Evolutionary conservation across 1,140 invertebrate species (phyloP), one percentile per base, ranked within the genome.

Genomic region (Tetragonula clypearis): DNA sequence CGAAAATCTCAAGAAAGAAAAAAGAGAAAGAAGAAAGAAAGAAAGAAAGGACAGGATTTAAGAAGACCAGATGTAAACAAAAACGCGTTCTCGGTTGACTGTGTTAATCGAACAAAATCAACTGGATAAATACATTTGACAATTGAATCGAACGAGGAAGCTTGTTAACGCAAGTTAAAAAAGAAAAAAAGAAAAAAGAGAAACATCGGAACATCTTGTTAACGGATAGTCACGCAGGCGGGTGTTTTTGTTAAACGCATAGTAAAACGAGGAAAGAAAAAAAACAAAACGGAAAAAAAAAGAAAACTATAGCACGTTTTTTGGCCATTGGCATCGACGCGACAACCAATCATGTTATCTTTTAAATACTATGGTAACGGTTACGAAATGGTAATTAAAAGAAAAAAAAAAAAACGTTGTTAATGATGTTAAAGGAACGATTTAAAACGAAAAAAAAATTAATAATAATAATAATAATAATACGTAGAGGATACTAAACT

Each of bases 341-440:
- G 94, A 95, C 89, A 94, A 93, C 94, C 94, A 95, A 94, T 95
- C 94, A 94, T 91, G 92, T 94, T 94, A 94, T 93, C 90, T 93
- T 93, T 93, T 93, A 93, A 93, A 93, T 93, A 93, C 85, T 93
- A 92, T 86, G 90, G 91, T 91, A 88, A 87, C 60, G 79, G 79
- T 89, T 87, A 87, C 35, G 81, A 78, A 86, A 72, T 87, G 86
- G 74, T 88, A 87, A 87, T 72, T 84, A 84, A 89, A 86, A 86
- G 35, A 35, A 92, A 91, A 89, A 88, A 92, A 91, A 68, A 79
- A 77, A 60, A 9, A 91, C 86, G 91, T 94, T 94, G 93, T 95
- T 94, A 91, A 93, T 92, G 90, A 92, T 94, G 91, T 93, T 93
- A 90, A 87, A 90, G 86, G 89, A 87, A 88, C 84, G 86, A 91